Conservation (phyloP, 2,888 invertebrate genomes). For the Teinopalpus imperialis region DNA sequence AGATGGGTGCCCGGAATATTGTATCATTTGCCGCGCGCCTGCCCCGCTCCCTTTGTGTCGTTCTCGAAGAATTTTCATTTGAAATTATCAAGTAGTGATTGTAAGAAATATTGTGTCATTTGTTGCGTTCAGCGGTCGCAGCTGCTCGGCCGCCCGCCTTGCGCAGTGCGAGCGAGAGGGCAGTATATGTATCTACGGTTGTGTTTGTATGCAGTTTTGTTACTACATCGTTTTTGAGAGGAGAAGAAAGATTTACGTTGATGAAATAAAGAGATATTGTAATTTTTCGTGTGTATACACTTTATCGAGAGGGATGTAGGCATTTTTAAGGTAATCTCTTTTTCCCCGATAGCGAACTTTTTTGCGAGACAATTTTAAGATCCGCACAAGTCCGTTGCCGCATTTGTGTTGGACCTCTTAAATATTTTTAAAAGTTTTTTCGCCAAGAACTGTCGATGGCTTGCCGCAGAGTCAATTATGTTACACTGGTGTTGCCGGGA, state of each 20-base stretch:
- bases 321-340: slow-evolving; percentile 43
- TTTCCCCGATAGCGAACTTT: slow-evolving; percentile 44
- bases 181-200: slow-evolving; percentile 53
- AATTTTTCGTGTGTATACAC: slow-evolving; percentile 45
- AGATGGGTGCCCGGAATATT: slow-evolving; percentile 2
- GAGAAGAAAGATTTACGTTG: slow-evolving; percentile 55
- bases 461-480: too few species aligned
- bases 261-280: slow-evolving; percentile 43
- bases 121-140: neutral
- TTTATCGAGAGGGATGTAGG: slow-evolving; percentile 34
- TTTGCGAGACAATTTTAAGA: slow-evolving; percentile 40
- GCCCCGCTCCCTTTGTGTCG: neutral
- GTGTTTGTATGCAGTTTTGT: slow-evolving; percentile 67
- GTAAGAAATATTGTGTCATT: neutral
- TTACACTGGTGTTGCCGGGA: neutral
- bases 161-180: neutral
- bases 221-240: slow-evolving; percentile 58
- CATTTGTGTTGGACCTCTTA: slow-evolving; percentile 53
- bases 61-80: too few species aligned
- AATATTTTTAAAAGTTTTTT: slow-evolving; percentile 56
- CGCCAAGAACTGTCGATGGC: slow-evolving; percentile 7
- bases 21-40: slow-evolving; percentile 19
- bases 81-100: neutral
- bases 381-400: slow-evolving; percentile 45
- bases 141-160: too few species aligned